Evolutionary conservation across 2,797 vertebrate species (phyloP).

Genomic region (Semaprochilodus insignis): DNA sequence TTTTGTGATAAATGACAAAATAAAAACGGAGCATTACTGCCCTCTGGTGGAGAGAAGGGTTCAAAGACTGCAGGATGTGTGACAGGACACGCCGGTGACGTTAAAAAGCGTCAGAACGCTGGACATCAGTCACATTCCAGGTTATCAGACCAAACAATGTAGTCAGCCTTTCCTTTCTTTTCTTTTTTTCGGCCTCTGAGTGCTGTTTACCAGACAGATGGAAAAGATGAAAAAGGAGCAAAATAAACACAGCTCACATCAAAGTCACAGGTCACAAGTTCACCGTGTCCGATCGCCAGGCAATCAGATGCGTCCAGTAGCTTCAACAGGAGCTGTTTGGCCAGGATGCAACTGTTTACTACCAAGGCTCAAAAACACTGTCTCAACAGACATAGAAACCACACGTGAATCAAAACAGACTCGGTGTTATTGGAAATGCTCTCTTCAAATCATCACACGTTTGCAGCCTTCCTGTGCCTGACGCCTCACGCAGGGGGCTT

Average conservation of each 20-base stretch:
- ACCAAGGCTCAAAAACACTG: not conserved
- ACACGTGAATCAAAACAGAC: conserved; percentile 44
- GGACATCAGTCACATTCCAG: conserved; percentile 46
- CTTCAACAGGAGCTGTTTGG: not conserved
- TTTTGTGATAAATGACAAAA: not conserved
- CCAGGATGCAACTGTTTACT: conserved; percentile 37
- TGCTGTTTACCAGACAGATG: conserved; percentile 41
- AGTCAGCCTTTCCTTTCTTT: conserved; percentile 31
- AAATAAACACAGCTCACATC: conserved; percentile 30
- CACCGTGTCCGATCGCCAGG: not conserved
- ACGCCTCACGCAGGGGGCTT: conserved; percentile 37
- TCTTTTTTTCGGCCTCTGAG: not conserved
- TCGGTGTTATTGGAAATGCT: conserved; percentile 58
- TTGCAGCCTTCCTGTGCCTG: conserved; percentile 63
- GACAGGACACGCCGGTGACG: conserved; percentile 12
- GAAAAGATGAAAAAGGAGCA: conserved; percentile 20
- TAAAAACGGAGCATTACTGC: not conserved
- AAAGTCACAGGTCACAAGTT: conserved; percentile 34
- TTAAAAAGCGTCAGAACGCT: conserved; percentile 19
- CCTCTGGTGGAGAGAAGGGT: conserved; percentile 33
- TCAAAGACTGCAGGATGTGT: not conserved
- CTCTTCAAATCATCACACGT: conserved; percentile 62
- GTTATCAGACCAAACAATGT: conserved; percentile 39
- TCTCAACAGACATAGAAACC: conserved; percentile 68
- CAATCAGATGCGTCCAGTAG: not conserved